phyloP scores from a whole-genome alignment of 1,140 invertebrate genomes.

The Drosophila biarmipes region DNA sequence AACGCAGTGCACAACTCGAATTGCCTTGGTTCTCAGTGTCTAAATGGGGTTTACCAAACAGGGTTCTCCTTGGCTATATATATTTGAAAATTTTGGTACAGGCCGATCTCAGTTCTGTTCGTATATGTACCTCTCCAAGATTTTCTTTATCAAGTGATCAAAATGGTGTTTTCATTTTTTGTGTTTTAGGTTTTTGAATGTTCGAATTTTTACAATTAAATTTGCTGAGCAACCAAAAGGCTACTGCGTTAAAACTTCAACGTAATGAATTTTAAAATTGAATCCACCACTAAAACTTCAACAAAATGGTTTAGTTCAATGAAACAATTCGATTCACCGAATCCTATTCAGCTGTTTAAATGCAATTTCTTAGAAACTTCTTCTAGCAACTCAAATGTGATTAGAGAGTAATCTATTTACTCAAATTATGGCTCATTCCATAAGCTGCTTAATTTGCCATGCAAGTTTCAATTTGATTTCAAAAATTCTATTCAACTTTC shows the following conservation, averaged over 20 bases:
- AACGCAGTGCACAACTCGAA: slow-evolving; percentile 19
- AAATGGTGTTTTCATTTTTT: not conserved
- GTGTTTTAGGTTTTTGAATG: not conserved
- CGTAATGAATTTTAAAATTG: not conserved
- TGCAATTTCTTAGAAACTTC: not conserved
- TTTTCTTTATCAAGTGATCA: not conserved
- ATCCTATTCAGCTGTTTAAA: not conserved
- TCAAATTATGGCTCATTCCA: not conserved
- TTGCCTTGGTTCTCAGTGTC: not conserved
- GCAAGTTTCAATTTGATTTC: slow-evolving; percentile 28
- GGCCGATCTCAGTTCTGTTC: not conserved
- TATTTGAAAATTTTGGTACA: slow-evolving; percentile 10
- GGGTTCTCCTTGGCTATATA: not conserved
- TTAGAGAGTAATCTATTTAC: slow-evolving; percentile 27
- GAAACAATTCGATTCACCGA: not conserved
- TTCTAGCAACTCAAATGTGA: not conserved
- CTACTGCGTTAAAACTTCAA: slow-evolving; percentile 1
- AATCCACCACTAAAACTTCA: not conserved
- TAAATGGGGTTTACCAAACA: not conserved
- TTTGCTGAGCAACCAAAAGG: slow-evolving; percentile 3
- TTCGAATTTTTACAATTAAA: slow-evolving; percentile 1
- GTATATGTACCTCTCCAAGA: not conserved
- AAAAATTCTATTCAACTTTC: slow-evolving; percentile 18
- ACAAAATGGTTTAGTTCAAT: not conserved
- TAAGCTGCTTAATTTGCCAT: not conserved